A percentile compares a stretch with the other conserved stretches of the same genome.
Conservation (phyloP, 2,888 invertebrate species). For the Coelopa pilipes region DNA sequence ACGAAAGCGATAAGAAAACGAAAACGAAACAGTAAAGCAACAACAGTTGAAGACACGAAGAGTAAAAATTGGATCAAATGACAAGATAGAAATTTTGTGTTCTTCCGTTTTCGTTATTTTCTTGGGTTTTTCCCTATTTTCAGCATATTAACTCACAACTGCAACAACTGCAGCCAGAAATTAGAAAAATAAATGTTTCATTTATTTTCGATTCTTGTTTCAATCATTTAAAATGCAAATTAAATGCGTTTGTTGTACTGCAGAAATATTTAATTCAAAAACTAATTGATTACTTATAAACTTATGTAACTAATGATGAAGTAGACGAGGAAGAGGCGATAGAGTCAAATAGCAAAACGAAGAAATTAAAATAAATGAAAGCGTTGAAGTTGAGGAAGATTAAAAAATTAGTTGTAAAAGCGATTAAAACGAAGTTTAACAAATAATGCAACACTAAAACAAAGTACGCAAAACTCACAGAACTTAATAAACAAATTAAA, state of each 20-base stretch:
- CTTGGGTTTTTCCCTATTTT: too few species aligned
- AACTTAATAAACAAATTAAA: conserved; percentile 38
- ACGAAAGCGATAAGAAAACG: not conserved
- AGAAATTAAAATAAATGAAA: conserved; percentile 12
- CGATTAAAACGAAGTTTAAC: conserved; percentile 40
- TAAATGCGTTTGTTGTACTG: conserved; percentile 22
- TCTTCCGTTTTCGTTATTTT: not conserved
- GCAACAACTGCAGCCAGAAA: too few species aligned
- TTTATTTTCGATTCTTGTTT: too few species aligned
- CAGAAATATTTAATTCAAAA: conserved; percentile 43
- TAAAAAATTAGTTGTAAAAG: conserved; percentile 33
- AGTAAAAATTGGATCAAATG: conserved; percentile 46
- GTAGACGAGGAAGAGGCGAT: too few species aligned
- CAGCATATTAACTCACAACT: too few species aligned
- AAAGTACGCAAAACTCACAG: conserved; percentile 40
- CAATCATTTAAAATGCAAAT: too few species aligned
- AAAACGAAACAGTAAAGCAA: conserved; percentile 2
- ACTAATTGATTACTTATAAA: conserved; percentile 19
- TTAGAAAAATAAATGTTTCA: too few species aligned
- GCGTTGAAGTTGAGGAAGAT: conserved; percentile 22
- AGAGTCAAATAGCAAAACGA: conserved; percentile 49
- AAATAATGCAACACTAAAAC: conserved; percentile 43
- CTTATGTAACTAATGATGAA: not conserved
- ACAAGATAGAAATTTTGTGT: conserved; percentile 46
- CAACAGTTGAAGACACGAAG: conserved; percentile 44